Base-by-base conservation (phyloP, 2,797 vertebrate genomes). In the Gouania willdenowi region DNA sequence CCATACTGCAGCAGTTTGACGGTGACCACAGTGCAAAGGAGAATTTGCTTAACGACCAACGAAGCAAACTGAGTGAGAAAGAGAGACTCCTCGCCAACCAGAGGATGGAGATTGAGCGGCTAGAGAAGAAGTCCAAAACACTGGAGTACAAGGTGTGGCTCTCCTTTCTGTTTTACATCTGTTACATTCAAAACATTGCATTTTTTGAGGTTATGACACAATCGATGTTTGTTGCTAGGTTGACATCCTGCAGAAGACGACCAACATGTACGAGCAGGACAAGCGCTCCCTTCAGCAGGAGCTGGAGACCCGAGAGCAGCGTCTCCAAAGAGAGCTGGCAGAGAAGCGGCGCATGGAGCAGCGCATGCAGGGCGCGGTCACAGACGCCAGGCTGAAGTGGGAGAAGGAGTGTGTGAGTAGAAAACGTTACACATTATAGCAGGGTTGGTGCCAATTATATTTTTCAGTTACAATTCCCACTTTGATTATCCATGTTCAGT, bases 381-480 rank as follows among this genome's bases (percentile, higher is more conserved):
- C 89, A 0, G 94, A 98, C 44, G 90, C 93, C 2, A 84, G 83
- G 6, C 79, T 83, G 62, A 94, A 96, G 42, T 98, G 95, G 95
- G 94, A 98, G 74, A 97, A 94, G 61, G 95, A 98, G 60, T 98
- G 95, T 54, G 96, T 98, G 59, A 94, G 95, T 96, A 3, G 18
- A 55, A n/a, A n/a, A n/a, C n/a, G n/a, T n/a, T n/a, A n/a, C n/a
- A n/a, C n/a, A n/a, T n/a, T n/a, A n/a, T n/a, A n/a, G n/a, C n/a
- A n/a, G n/a, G n/a, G n/a, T n/a, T n/a, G n/a, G n/a, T n/a, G n/a
- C n/a, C n/a, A n/a, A n/a, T n/a, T n/a, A n/a, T n/a, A n/a, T n/a
- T n/a, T n/a, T n/a, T n/a, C n/a, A n/a, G n/a, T n/a, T n/a, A n/a
- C n/a, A n/a, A n/a, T n/a, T n/a, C n/a, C n/a, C n/a, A n/a, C n/a